These are phyloP conservation scores for Drosophila ironensis DNA, from an alignment of 1,140 invertebrate genomes.

Conservation along the genomic window DNA sequence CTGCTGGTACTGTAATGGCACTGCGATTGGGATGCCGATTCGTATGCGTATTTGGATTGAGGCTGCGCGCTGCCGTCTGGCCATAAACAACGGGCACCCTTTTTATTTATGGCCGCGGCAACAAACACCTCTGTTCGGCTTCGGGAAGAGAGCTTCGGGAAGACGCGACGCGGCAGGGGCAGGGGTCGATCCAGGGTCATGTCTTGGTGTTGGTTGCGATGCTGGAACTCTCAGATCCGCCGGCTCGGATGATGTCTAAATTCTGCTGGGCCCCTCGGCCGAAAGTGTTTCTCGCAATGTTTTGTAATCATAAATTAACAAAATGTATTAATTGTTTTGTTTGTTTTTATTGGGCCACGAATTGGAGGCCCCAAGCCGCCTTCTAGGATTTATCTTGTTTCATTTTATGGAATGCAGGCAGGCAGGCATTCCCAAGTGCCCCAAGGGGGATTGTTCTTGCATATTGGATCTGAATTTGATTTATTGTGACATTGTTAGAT, in stretches of 20 bases:
- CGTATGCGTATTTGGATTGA: slow-evolving; percentile 1
- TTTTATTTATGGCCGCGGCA: slow-evolving; percentile 76
- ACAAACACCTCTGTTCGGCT: slow-evolving; percentile 77
- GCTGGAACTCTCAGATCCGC: slow-evolving; percentile 46
- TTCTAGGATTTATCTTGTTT: slow-evolving; percentile 26
- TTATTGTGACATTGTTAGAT: slow-evolving; percentile 15
- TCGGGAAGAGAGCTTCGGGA: neutral
- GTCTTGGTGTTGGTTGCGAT: slow-evolving; percentile 12
- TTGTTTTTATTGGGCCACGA: slow-evolving; percentile 69
- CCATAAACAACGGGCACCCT: slow-evolving; percentile 78
- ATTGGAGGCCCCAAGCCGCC: slow-evolving; percentile 69
- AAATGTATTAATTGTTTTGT: slow-evolving; percentile 82
- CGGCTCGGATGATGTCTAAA: slow-evolving; percentile 68
- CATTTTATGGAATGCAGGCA: slow-evolving; percentile 11
- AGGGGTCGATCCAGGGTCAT: slow-evolving; percentile 33
- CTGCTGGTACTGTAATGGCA: slow-evolving; percentile 3
- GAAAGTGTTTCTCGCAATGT: slow-evolving; percentile 78
- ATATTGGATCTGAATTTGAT: slow-evolving; percentile 22
- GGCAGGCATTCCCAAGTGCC: neutral
- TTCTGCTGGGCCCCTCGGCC: slow-evolving; percentile 51
- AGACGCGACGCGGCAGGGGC: neutral
- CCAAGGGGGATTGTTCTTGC: slow-evolving; percentile 29
- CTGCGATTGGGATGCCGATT: neutral
- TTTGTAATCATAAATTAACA: slow-evolving; percentile 81
- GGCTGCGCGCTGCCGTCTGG: slow-evolving; percentile 20